phyloP scores from a whole-genome alignment of 2,888 invertebrate genomes.

The Uropetala carovei region DNA sequence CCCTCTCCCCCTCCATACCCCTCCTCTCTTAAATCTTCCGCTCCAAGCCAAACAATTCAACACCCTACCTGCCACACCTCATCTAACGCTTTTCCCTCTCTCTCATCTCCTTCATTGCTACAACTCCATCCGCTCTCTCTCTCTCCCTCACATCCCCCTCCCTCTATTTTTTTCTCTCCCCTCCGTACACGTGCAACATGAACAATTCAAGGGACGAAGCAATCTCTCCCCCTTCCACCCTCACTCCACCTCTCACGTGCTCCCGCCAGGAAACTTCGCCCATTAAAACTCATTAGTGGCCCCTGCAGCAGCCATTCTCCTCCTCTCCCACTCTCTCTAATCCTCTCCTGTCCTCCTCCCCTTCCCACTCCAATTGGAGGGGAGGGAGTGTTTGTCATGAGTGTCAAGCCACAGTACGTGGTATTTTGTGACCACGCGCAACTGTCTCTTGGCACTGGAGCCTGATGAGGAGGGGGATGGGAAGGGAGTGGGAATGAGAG shows the following conservation, averaged over 20 bases:
- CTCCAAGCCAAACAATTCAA: background rate
- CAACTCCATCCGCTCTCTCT: too few species aligned
- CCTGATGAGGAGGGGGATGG: background rate
- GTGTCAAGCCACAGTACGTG: background rate
- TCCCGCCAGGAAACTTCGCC: conserved; percentile 2
- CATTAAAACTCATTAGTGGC: conserved; percentile 35
- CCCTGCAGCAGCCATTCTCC: background rate
- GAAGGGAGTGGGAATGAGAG: too few species aligned
- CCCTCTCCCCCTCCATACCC: too few species aligned
- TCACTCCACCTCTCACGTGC: too few species aligned
- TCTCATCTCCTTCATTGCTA: background rate
- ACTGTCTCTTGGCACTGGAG: background rate
- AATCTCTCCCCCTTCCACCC: background rate
- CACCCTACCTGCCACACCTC: conserved; percentile 4
- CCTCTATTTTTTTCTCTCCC: too few species aligned
- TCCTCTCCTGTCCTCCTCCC: background rate
- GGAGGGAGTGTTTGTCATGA: background rate
- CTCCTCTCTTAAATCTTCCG: too few species aligned
- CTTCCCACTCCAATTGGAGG: background rate
- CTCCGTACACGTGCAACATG: background rate
- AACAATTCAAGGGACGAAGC: conserved; percentile 25
- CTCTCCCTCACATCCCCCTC: too few species aligned
- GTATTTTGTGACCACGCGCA: background rate
- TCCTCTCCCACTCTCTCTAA: background rate
- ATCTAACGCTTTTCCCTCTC: background rate